Evolutionary conservation across 2,888 invertebrate genomes (phyloP), one percentile per base, ranked within the genome.

Genomic region (Melinopterus prodromus): DNA sequence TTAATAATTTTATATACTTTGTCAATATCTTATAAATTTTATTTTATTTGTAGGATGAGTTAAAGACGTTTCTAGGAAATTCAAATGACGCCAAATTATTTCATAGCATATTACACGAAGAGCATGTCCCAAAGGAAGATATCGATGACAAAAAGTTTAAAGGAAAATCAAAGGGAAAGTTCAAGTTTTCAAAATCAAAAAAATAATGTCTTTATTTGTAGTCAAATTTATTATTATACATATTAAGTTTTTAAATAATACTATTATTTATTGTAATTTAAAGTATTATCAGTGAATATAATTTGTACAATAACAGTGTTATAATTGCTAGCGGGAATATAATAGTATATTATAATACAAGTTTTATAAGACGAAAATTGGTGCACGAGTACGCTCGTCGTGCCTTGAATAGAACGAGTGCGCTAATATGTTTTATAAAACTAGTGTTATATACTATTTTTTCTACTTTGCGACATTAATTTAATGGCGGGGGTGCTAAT

Each of bases 1-100:
- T 35, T 38, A 12, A 53, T 26, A 69, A 69, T 76, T 76, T 38
- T 70, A 5, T 35, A 35, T 70, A 69, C 70, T 35, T 70, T 69
- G 14, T 38, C 36, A 70, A 16, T 53, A 35, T 70, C n/a, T 53
- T 37, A 69, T 15, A 16, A 26, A 35, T 70, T 14, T 53, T 37
- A 69, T 15, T 83, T 82, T 81, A 83, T 82, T 89, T 89, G 75
- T 87, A 96, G 93, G 93, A 93, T 78, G 93, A 96, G 87, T 87
- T 98, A 81, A 89, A 90, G 71, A 91, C 92, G 82, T 90, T 97
- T 74, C 87, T 98, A 79, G 95, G 94, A 83, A 97, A 95, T 86
- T 91, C 92, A 85, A 90, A 88, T 80, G 94, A 96, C 87, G 94
- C 94, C 0, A 92, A 93, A 84, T 90, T 93, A 79, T 89, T 97